Evolutionary conservation across 2,888 invertebrate species (phyloP).

Genomic region (Cremastinae sp.): DNA sequence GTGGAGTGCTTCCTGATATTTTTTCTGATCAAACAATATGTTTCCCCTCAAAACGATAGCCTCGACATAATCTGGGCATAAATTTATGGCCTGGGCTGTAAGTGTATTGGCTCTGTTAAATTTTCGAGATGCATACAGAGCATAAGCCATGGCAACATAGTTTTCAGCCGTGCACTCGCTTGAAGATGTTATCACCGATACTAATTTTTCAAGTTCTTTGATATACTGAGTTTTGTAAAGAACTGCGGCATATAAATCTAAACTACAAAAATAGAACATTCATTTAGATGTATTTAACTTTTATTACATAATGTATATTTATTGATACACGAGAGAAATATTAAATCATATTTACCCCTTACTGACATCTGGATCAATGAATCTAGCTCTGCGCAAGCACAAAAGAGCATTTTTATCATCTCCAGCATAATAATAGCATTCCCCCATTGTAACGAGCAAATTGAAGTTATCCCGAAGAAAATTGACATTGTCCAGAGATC

Average conservation of each 20-base stretch:
- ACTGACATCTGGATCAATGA: conserved; percentile 76
- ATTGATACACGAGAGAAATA: no score
- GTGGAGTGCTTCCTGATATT: conserved; percentile 85
- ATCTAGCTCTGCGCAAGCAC: conserved; percentile 81
- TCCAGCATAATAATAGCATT: conserved; percentile 87
- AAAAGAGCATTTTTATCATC: conserved; percentile 85
- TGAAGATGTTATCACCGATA: conserved; percentile 80
- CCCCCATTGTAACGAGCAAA: conserved; percentile 86
- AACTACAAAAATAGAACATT: conserved; percentile 77
- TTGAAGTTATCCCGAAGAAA: conserved; percentile 86
- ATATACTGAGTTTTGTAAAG: conserved; percentile 83
- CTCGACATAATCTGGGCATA: conserved; percentile 86
- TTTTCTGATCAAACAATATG: conserved; percentile 85
- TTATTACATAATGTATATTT: no score
- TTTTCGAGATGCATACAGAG: conserved; percentile 84
- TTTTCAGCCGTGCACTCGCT: conserved; percentile 85
- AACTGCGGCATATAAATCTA: conserved; percentile 85
- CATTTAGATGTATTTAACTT: conserved; percentile 48
- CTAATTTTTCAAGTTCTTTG: conserved; percentile 85
- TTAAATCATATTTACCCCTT: conserved; percentile 72
- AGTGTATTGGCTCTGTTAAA: conserved; percentile 87
- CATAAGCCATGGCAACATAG: conserved; percentile 90
- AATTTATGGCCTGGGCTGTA: conserved; percentile 86
- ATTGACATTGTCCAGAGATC: conserved; percentile 85
- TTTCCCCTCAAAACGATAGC: conserved; percentile 88